Conservation (phyloP, 2,888 invertebrate species). For the Lottia gigantea region DNA sequence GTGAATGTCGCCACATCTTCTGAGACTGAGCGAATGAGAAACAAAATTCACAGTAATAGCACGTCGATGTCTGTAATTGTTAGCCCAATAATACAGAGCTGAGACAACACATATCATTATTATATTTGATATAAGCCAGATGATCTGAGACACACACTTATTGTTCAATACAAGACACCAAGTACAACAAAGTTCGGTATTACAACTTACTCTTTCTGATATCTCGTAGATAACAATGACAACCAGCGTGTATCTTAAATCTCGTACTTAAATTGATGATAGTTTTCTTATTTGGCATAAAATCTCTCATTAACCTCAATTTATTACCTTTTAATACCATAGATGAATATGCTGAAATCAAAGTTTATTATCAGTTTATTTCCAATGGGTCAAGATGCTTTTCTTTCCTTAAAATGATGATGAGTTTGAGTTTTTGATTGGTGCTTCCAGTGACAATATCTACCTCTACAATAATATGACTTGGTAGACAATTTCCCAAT, state of each 20-base stretch:
- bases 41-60: too few species aligned
- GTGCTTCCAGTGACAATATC: neutral
- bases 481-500: too few species aligned
- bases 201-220: neutral
- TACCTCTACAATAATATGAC: neutral
- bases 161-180: too few species aligned
- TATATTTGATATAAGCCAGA: too few species aligned
- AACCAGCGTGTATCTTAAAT: neutral
- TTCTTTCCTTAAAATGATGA: constrained; percentile 20
- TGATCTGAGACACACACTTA: too few species aligned
- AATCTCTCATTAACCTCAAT: neutral
- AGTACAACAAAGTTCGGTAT: too few species aligned
- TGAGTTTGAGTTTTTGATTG: neutral
- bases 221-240: neutral
- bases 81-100: too few species aligned
- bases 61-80: too few species aligned
- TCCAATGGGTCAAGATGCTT: neutral
- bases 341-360: neutral
- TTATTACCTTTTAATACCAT: constrained; percentile 1
- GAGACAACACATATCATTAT: too few species aligned
- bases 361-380: neutral
- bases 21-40: too few species aligned
- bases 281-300: neutral
- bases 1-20: too few species aligned
- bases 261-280: neutral